A percentile compares a stretch with the other conserved stretches of the same genome.
Conservation (phyloP, 2,888 invertebrate species). For the Pandemis cinnamomeana region DNA sequence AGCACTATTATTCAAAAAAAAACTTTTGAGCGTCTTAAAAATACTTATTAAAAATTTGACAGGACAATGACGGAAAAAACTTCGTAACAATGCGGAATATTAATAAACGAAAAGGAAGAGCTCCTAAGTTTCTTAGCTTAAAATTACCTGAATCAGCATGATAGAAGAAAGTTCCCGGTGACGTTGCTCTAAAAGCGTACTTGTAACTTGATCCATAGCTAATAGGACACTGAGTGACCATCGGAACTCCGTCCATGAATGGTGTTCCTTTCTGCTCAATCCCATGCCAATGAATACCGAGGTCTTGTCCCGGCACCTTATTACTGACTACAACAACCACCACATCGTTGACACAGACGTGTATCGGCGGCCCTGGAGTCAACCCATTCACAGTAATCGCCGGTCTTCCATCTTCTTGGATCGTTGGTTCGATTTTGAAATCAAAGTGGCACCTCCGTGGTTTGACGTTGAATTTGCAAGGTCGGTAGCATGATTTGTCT, state of each 20-base stretch:
- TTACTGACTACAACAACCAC: slow-evolving; percentile 90
- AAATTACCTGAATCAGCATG: slow-evolving; percentile 87
- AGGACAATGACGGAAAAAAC: too few species aligned
- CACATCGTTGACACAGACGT: slow-evolving; percentile 89
- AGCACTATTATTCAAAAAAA: too few species aligned
- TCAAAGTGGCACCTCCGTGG: slow-evolving; percentile 72
- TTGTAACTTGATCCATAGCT: slow-evolving; percentile 87
- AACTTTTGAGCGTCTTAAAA: too few species aligned
- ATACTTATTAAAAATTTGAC: too few species aligned
- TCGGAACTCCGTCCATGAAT: slow-evolving; percentile 90
- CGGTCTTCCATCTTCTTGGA: slow-evolving; percentile 63
- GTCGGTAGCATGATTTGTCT: slow-evolving; percentile 76
- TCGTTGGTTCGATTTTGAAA: slow-evolving; percentile 69
- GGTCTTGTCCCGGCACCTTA: slow-evolving; percentile 86
- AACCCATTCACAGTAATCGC: slow-evolving; percentile 69
- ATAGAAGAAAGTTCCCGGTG: slow-evolving; percentile 89
- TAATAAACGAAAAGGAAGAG: too few species aligned
- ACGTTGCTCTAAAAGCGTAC: slow-evolving; percentile 88
- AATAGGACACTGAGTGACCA: slow-evolving; percentile 91
- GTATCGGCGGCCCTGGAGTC: slow-evolving; percentile 82
- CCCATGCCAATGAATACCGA: slow-evolving; percentile 92
- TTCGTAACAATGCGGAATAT: too few species aligned
- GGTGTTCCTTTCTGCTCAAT: slow-evolving; percentile 85
- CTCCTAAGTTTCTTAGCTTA: neutral
- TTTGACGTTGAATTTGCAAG: slow-evolving; percentile 81